phyloP scores from a whole-genome alignment of 2,888 invertebrate species.

The Camponotus fellah region DNA sequence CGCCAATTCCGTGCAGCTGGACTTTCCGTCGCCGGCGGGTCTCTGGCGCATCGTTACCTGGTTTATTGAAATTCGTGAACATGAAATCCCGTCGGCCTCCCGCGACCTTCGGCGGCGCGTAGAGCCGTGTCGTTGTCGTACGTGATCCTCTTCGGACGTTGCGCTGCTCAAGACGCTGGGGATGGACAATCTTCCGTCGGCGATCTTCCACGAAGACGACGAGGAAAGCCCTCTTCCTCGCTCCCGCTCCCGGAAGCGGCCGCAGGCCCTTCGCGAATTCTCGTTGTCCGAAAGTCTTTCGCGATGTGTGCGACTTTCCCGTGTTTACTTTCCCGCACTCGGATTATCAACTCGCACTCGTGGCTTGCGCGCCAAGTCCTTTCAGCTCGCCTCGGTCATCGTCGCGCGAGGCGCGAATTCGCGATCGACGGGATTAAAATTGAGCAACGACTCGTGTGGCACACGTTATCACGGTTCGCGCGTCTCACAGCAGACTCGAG shows the following conservation, averaged over 20 bases:
- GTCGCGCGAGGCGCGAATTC: slow-evolving; percentile 17
- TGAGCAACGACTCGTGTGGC: neutral
- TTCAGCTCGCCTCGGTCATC: slow-evolving; percentile 33
- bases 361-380: neutral
- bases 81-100: slow-evolving; percentile 88
- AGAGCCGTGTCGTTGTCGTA: slow-evolving; percentile 48
- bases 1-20: slow-evolving; percentile 64
- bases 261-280: slow-evolving; percentile 3
- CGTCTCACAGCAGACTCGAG: slow-evolving; percentile 3
- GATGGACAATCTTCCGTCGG: slow-evolving; percentile 62
- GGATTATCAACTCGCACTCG: slow-evolving; percentile 57
- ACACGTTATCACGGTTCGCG: slow-evolving; percentile 48
- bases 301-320: slow-evolving; percentile 23
- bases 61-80: slow-evolving; percentile 90
- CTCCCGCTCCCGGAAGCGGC: slow-evolving; percentile 6
- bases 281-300: slow-evolving; percentile 40
- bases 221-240: slow-evolving; percentile 16
- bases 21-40: slow-evolving; percentile 45
- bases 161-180: slow-evolving; percentile 12
- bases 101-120: slow-evolving; percentile 87
- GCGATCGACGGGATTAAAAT: slow-evolving; percentile 11
- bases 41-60: slow-evolving; percentile 87
- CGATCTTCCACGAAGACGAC: slow-evolving; percentile 60
- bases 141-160: slow-evolving; percentile 34
- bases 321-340: slow-evolving; percentile 70